Base-by-base conservation (phyloP, 2,888 invertebrate genomes). In the Asteroscopus sphinx region DNA sequence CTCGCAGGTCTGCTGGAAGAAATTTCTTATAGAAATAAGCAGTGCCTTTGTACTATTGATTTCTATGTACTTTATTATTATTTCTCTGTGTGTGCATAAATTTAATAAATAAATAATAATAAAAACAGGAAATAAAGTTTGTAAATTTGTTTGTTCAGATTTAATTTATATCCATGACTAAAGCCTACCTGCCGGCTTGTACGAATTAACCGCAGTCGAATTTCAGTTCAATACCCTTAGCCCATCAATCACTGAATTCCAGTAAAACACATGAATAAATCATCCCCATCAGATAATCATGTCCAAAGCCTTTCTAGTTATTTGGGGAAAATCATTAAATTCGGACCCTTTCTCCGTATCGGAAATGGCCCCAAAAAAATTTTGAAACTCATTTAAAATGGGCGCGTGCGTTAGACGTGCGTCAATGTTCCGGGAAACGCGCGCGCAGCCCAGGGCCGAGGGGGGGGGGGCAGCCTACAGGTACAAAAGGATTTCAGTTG, bases 331-430 rank as follows among this genome's bases (percentile, higher is more conserved):
- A 46, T 41, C 47, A 72, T 75, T 71, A 75, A 61, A 58, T 44
- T 49, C 25, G 2, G 49, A 8, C 6, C 73, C 53, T 72, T 68
- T 73, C 73, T 67, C 13, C 62, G 73, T 76, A 76, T 72, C 52
- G 41, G 37, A 52, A 65, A 65, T 41, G 15, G 6, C 17, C 44
- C 53, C 53, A 71, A 52, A 36, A 25, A 17, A n/a, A n/a, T n/a
- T 3, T 30, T 45, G 1, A 41, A 15, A 40, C 13, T 17, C 40
- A 37, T 45, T n/a, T 44, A 37, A 46, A 54, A 32, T 58, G 6
- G 1, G 21, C 45, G 58, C 42, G 47, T 67, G 44, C 40, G 21
- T 57, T 75, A 71, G 61, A 48, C 15, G 25, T 57, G 61, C 48
- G 47, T 48, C 62, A 53, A 47, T 44, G 55, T 72, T 73, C 76